These are phyloP conservation scores for Ramphastos sulfuratus DNA, from an alignment of 2,113 vertebrate genomes.

Conservation along the genomic window DNA sequence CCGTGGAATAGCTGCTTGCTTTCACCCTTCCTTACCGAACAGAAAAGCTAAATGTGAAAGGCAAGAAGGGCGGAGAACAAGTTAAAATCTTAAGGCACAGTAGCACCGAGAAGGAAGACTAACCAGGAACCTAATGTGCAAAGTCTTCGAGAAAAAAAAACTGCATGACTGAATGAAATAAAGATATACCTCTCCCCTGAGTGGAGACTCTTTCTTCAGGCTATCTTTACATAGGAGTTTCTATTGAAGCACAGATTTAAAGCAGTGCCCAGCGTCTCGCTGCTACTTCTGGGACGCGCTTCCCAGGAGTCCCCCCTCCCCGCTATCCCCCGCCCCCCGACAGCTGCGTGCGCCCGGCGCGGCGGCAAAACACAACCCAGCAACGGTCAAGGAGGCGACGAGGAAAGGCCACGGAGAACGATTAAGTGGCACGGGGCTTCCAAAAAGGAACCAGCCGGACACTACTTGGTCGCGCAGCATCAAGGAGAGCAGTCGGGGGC, in stretches of 20 bases:
- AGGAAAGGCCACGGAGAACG: neutral
- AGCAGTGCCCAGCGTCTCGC: neutral
- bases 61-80: neutral
- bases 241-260: rapidly evolving
- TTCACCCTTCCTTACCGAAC: no score
- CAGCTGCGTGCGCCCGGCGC: neutral
- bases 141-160: neutral
- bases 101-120: neutral
- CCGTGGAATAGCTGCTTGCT: neutral
- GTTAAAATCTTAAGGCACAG: neutral
- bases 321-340: neutral
- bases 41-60: neutral
- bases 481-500: neutral
- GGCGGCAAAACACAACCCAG: neutral
- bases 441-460: neutral
- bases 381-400: neutral
- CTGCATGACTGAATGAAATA: rapidly evolving
- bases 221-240: rapidly evolving
- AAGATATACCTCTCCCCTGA: neutral
- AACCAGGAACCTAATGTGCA: rapidly evolving
- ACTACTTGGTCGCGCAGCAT: neutral
- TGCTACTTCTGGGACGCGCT: rapidly evolving
- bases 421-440: no score
- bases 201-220: neutral
- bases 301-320: neutral